Evolutionary conservation across 1,140 invertebrate species (phyloP), one percentile per base, ranked within the genome.

Genomic region (Ectropis grisescens): DNA sequence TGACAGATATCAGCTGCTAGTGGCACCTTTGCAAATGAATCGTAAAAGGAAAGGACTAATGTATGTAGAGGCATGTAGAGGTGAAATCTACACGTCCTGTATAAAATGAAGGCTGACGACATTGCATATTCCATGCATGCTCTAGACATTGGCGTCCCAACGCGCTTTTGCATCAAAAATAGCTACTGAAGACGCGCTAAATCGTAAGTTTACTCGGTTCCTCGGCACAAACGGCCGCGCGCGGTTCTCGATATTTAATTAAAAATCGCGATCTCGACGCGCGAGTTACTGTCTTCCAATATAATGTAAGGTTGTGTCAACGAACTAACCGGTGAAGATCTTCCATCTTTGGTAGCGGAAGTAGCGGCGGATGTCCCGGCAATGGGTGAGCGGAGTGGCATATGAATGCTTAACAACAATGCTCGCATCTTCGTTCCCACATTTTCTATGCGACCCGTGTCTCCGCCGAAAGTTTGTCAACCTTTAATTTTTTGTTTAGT

Each of bases 111-210:
- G 72, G 64, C 61, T 69, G 61, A 67, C 65, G 64, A 66, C 61
- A 80, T 80, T 78, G 75, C 72, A 80, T 80, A 80, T 80, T 80
- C 75, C 61, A 46, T 74, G 69, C 75, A 78, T 78, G 75, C 75
- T 75, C 72, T 78, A 72, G 75, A 78, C 75, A 74, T 80, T 76
- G 72, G 72, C 68, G 70, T 71, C 68, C 56, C 64, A 74, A 60
- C 67, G 53, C 69, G 69, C 58, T 74, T 71, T 65, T 72, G 71
- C 75, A 80, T 78, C 72, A 78, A 80, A 80, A 80, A 80, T 80
- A 80, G 68, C 75, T 56, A 60, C 67, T 39, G 58, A 78, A 80
- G 71, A 72, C 60, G 62, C 56, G 61, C 56, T 61, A 56, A 35
- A 50, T 65, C 60, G 66, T 53, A 75, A 76, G 68, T 70, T 65